Percentiles rank a stretch among this genome's conserved stretches.
These are phyloP conservation scores for Arctocebus calabarensis DNA, from an alignment of 2,797 vertebrate species.

Conservation along the genomic window DNA sequence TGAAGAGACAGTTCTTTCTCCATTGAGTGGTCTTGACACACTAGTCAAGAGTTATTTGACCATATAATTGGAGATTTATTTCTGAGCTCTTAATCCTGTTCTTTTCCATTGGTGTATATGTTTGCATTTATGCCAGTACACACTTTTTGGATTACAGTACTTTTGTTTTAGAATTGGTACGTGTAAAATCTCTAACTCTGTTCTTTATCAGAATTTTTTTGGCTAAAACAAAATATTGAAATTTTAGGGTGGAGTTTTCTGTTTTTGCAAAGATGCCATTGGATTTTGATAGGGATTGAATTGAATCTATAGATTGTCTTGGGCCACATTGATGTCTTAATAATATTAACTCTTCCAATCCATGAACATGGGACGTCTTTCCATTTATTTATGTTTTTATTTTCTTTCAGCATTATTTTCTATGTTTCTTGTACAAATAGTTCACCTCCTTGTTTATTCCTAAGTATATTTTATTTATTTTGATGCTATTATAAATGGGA, in stretches of 20 bases:
- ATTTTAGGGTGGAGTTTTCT: not conserved
- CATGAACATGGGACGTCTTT: not conserved
- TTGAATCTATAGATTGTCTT: not conserved
- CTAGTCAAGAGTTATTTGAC: conserved; percentile 14
- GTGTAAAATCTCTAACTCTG: not conserved
- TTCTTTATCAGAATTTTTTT: not conserved
- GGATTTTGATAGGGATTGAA: not conserved
- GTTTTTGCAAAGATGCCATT: not conserved
- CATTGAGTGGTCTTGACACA: not conserved
- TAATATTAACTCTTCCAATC: not conserved
- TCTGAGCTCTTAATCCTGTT: not conserved
- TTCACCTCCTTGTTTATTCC: not conserved
- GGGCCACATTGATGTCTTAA: not conserved
- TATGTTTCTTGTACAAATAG: not conserved
- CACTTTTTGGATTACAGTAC: not conserved
- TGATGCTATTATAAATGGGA: not conserved
- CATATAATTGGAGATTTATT: not conserved
- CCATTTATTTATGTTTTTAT: not conserved
- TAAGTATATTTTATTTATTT: conserved; percentile 3
- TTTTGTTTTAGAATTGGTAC: not conserved
- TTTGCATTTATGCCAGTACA: not conserved
- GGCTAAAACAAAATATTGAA: not conserved
- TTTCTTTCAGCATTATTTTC: not conserved
- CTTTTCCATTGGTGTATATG: not conserved
- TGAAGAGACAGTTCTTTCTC: not conserved